phyloP scores from a whole-genome alignment of 2,113 vertebrate species.

The Cebus imitator region DNA sequence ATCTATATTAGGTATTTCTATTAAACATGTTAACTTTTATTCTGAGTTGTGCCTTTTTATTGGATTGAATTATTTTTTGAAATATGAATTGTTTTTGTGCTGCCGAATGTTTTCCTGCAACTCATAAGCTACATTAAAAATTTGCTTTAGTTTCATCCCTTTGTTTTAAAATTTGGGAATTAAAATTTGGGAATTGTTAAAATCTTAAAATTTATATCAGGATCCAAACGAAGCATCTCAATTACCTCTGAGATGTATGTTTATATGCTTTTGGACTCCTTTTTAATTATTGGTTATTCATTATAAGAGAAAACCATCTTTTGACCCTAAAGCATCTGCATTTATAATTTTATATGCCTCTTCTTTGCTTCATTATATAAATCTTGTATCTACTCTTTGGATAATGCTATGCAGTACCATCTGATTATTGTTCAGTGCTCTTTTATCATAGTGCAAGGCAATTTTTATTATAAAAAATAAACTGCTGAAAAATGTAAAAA shows the following conservation, averaged over 20 bases:
- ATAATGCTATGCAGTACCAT: background rate
- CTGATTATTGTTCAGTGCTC: background rate
- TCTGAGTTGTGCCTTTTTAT: background rate
- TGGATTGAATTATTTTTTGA: background rate
- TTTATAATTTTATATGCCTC: background rate
- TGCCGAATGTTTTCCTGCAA: background rate
- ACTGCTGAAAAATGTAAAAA: background rate
- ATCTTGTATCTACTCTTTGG: background rate
- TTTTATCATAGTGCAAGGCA: background rate
- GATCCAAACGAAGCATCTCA: background rate
- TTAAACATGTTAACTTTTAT: background rate
- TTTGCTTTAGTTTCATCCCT: background rate
- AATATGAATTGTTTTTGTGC: background rate
- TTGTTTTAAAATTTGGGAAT: background rate
- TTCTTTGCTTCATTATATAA: background rate
- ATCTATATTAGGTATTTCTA: background rate
- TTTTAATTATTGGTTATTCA: background rate
- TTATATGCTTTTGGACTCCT: background rate
- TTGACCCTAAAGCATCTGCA: background rate
- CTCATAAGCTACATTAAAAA: background rate
- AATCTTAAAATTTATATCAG: background rate
- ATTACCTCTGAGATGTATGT: background rate
- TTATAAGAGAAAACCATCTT: background rate
- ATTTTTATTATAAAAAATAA: background rate
- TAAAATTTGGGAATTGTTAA: background rate